phyloP scores from a whole-genome alignment of 2,797 vertebrate species.

The Balearica regulorum region DNA sequence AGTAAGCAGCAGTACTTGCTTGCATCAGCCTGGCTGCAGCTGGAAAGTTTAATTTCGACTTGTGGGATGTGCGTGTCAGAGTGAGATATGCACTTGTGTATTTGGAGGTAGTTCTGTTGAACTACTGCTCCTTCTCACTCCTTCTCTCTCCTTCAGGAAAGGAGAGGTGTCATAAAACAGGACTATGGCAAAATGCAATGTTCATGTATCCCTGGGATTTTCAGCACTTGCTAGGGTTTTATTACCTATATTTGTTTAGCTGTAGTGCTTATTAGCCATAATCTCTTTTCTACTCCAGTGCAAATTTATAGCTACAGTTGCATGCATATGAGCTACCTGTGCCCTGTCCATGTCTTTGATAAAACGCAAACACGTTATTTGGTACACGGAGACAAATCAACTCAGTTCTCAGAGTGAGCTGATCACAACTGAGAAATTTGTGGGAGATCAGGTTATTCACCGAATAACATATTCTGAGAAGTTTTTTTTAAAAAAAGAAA shows the following conservation, averaged over 20 bases:
- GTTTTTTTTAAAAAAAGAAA: not conserved
- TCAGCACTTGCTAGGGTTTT: not conserved
- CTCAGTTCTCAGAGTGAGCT: not conserved
- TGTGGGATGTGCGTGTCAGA: not conserved
- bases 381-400: not conserved
- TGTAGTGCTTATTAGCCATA: not conserved
- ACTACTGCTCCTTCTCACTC: too few species aligned
- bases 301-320: not conserved
- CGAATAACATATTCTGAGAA: not conserved
- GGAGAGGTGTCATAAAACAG: not conserved
- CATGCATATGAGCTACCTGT: not conserved
- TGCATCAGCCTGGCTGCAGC: not conserved
- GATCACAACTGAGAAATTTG: not conserved
- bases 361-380: not conserved
- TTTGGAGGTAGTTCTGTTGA: not conserved
- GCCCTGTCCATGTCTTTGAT: not conserved
- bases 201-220: not conserved
- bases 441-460: not conserved
- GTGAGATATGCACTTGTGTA: not conserved
- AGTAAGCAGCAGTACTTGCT: not conserved
- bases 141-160: not conserved
- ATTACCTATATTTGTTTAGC: not conserved
- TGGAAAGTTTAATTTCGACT: not conserved
- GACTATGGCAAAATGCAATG: not conserved
- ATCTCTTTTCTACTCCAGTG: not conserved